Evolutionary conservation across 2,113 vertebrate genomes (phyloP).

Genomic region (Sebastes schlegelii): DNA sequence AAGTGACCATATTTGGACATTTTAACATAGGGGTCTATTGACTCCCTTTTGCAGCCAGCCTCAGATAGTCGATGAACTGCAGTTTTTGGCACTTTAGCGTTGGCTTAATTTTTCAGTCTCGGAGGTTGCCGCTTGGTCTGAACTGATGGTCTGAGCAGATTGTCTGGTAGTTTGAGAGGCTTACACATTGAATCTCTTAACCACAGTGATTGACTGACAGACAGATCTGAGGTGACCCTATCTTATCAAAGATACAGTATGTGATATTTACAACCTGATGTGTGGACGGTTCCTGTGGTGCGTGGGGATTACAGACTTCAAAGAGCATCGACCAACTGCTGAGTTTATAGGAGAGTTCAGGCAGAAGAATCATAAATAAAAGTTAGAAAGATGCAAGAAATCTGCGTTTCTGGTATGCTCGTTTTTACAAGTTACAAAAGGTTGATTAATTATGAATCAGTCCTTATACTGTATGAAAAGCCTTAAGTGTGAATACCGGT

Average conservation of each 20-base stretch:
- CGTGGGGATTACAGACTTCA: slow-evolving; percentile 39
- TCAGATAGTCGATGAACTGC: no score
- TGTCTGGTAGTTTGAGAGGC: not conserved
- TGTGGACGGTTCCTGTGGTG: slow-evolving; percentile 10
- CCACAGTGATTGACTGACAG: slow-evolving; percentile 1
- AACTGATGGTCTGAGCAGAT: not conserved
- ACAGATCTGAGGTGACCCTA: not conserved
- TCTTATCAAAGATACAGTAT: slow-evolving; percentile 31
- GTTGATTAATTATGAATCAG: slow-evolving; percentile 40
- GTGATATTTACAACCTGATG: slow-evolving; percentile 52
- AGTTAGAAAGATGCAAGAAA: not conserved
- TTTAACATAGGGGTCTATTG: no score
- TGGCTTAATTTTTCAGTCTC: no score
- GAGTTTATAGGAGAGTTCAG: slow-evolving; percentile 17
- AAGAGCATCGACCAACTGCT: slow-evolving; percentile 27
- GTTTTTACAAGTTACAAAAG: slow-evolving; percentile 4
- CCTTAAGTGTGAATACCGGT: not conserved
- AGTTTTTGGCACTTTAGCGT: no score
- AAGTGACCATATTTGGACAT: no score
- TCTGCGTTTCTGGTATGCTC: not conserved
- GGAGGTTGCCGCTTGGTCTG: not conserved
- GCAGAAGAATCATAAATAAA: slow-evolving; percentile 21
- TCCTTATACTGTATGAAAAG: not conserved
- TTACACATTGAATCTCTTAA: not conserved
- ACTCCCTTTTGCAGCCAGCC: no score